Evolutionary conservation across 2,113 vertebrate genomes (phyloP).

Genomic region (Lepus americanus): DNA sequence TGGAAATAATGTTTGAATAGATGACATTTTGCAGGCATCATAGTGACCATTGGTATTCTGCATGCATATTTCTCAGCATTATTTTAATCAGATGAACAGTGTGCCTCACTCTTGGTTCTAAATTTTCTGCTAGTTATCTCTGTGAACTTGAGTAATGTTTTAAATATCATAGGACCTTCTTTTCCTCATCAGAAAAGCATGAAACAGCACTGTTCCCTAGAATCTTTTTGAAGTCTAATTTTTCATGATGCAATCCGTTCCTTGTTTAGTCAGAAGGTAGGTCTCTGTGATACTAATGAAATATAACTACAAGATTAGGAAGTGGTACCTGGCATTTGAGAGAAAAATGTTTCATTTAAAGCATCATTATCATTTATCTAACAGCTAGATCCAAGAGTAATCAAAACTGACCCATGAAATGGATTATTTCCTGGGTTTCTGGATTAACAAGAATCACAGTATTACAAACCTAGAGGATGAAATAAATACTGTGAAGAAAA

Average conservation of each 20-base stretch:
- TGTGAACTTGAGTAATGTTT: background rate
- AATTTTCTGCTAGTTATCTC: background rate
- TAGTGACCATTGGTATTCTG: background rate
- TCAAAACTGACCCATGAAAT: background rate
- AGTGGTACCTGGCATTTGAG: background rate
- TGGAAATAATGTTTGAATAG: background rate
- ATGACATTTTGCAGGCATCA: background rate
- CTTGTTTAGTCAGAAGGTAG: background rate
- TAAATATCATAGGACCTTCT: background rate
- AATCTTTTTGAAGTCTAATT: background rate
- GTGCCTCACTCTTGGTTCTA: background rate
- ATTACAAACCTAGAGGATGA: background rate
- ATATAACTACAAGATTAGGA: background rate
- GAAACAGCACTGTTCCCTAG: background rate
- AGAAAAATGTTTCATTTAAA: slow-evolving; percentile 32
- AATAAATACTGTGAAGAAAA: background rate
- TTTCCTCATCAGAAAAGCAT: background rate
- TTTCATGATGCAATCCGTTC: slow-evolving; percentile 1
- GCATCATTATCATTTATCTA: background rate
- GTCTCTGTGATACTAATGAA: background rate
- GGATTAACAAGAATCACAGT: background rate
- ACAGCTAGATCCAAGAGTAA: background rate
- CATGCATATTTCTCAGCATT: background rate
- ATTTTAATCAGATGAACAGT: background rate
- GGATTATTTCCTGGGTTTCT: background rate